Base-by-base conservation (phyloP, 1,140 invertebrate species). In the Caenorhabditis briggsae region DNA sequence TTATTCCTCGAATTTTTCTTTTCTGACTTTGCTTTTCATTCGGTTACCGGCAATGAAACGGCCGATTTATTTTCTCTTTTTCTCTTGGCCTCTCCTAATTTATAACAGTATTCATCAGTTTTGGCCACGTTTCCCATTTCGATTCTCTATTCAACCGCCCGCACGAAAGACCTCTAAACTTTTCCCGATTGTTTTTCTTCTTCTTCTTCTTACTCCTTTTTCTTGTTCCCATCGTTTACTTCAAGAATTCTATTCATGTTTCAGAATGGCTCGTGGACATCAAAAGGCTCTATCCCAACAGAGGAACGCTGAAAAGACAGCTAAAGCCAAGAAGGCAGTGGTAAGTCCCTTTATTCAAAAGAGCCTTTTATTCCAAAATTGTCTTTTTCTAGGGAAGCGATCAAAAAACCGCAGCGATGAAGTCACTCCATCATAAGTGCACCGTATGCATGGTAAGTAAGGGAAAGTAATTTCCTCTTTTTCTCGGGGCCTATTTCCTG, bases 401-500 rank as follows among this genome's bases (percentile, higher is more conserved):
- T 85, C 97, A 99, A 93, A 99, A 98, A 92, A 97, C 97, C 91
- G 97, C 98, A 78, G 98, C 98, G 2, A 95, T 96, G 89, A 97
- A 97, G 93, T 97, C 97, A 9, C 94, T 99, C 11, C 95, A 96
- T 25, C 95, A 96, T 92, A 95, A 96, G 84, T 99, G 98, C 93
- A 93, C 94, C 64, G 95, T 99, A 78, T 99, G 98, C 93, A 98
- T 98, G 85, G 85, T 58, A 58, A n/a, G 84, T 78, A 23, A 78
- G 23, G 53, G 11, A 78, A 78, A 78, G 9, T n/a, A 78, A 78
- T 78, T 48, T 78, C 70, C 46, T 78, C 25, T 53, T 5, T 78
- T 78, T 78, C 33, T 25, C 33, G 11, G 23, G 59, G 25, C 25
- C n/a, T 20, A 61, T 61, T 61, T 61, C 59, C 59, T 61, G 6